phyloP scores from a whole-genome alignment of 2,888 invertebrate genomes.

The Gisinianus flammeolus region DNA sequence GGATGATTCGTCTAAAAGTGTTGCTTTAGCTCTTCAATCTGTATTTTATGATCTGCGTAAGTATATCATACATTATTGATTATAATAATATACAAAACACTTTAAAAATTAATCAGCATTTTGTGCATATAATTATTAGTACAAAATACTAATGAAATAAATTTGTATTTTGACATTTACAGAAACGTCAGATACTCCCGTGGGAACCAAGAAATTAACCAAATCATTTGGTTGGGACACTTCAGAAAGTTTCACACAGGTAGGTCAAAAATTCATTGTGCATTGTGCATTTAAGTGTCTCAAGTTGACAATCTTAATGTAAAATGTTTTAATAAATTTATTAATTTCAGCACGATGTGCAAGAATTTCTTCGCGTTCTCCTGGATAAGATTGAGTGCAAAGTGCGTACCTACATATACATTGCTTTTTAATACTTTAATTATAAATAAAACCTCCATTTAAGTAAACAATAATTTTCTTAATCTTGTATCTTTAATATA shows the following conservation, averaged over 20 bases:
- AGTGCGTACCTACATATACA: conserved; percentile 59
- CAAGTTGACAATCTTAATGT: too few species aligned
- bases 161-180: too few species aligned
- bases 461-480: too few species aligned
- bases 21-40: conserved; percentile 88
- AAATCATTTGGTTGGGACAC: conserved; percentile 99
- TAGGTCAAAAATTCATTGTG: not conserved
- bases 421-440: too few species aligned
- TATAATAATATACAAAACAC: too few species aligned
- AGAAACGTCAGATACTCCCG: conserved; percentile 97
- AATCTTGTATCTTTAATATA: conserved; percentile 24
- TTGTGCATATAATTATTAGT: too few species aligned
- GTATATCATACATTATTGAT: too few species aligned
- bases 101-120: too few species aligned
- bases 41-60: conserved; percentile 98
- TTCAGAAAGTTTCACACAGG: conserved; percentile 97
- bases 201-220: conserved; percentile 79
- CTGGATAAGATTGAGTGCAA: conserved; percentile 98
- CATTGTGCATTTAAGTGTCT: not conserved
- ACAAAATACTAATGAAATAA: too few species aligned
- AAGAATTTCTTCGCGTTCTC: conserved; percentile 65
- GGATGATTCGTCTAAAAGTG: conserved; percentile 92
- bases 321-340: too few species aligned
- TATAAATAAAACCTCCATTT: too few species aligned
- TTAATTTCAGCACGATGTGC: conserved; percentile 82